These are phyloP conservation scores for Drosophila yooni DNA, from an alignment of 2,888 invertebrate species.

Conservation along the genomic window DNA sequence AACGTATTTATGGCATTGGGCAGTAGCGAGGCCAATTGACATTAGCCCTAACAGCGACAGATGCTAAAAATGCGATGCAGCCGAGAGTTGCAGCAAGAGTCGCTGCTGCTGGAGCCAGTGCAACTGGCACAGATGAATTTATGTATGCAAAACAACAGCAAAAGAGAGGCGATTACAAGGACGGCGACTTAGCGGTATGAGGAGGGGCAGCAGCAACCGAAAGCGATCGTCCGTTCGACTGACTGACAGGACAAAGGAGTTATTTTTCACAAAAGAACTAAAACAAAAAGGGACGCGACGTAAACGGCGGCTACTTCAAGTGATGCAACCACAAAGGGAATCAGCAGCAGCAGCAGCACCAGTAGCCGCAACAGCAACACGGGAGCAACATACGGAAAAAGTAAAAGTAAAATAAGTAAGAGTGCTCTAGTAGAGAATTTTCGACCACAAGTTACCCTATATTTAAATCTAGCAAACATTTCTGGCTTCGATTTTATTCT, in stretches of 20 bases:
- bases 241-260: slow-evolving; percentile 84
- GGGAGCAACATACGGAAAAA: slow-evolving; percentile 52
- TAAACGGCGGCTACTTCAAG: slow-evolving; percentile 54
- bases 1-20: slow-evolving; percentile 71
- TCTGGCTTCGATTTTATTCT: neutral
- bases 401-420: slow-evolving; percentile 73
- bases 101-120: slow-evolving; percentile 37
- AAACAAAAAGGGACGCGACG: slow-evolving; percentile 57
- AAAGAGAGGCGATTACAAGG: slow-evolving; percentile 5
- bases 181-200: neutral
- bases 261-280: slow-evolving; percentile 80
- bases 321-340: slow-evolving; percentile 58
- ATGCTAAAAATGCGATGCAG: slow-evolving; percentile 63
- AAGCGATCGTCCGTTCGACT: slow-evolving; percentile 59
- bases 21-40: slow-evolving; percentile 68
- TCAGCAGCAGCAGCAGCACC: slow-evolving; percentile 23
- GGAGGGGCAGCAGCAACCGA: slow-evolving; percentile 58
- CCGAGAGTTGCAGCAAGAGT: slow-evolving; percentile 51
- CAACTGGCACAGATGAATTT: slow-evolving; percentile 82
- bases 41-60: slow-evolving; percentile 78
- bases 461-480: neutral
- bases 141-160: slow-evolving; percentile 83
- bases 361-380: slow-evolving; percentile 15
- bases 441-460: neutral
- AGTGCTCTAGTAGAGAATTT: slow-evolving; percentile 24